These are phyloP conservation scores for Meriones unguiculatus DNA, from an alignment of 2,113 vertebrate species.

Conservation along the genomic window DNA sequence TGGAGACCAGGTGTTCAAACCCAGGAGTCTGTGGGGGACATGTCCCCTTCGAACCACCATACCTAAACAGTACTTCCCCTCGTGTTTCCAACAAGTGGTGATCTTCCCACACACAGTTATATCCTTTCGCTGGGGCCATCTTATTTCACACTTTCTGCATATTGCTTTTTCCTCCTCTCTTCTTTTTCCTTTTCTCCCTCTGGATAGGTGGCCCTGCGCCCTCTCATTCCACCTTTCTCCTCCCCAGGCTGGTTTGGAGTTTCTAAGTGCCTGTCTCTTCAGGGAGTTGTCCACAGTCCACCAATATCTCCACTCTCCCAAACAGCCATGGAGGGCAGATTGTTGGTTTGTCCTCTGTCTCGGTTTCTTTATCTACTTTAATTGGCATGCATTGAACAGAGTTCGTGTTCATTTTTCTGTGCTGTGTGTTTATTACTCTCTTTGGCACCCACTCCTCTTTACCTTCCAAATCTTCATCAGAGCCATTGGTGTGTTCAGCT, in stretches of 20 bases:
- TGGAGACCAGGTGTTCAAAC: not conserved
- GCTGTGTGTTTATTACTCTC: not conserved
- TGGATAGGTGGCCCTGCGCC: not conserved
- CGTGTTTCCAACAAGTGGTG: not conserved
- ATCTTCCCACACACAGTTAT: not conserved
- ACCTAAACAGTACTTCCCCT: not conserved
- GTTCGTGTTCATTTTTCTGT: fast-evolving
- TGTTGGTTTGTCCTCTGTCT: not conserved
- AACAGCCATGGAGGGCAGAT: too few species aligned
- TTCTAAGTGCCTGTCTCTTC: not conserved
- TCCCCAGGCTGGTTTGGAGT: not conserved
- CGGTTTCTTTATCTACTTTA: not conserved
- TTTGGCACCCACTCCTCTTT: not conserved
- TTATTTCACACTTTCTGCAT: not conserved
- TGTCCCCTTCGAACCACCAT: not conserved
- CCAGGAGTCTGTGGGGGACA: not conserved
- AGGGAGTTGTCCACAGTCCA: not conserved
- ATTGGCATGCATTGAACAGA: not conserved
- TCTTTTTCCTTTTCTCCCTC: not conserved
- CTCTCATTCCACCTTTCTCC: not conserved
- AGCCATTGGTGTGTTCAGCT: not conserved
- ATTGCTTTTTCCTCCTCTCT: not conserved
- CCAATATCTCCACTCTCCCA: not conserved
- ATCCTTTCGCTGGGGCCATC: not conserved
- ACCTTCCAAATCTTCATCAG: not conserved